Evolutionary conservation across 1,140 invertebrate genomes (phyloP).

Genomic region (Drosophila erecta): DNA sequence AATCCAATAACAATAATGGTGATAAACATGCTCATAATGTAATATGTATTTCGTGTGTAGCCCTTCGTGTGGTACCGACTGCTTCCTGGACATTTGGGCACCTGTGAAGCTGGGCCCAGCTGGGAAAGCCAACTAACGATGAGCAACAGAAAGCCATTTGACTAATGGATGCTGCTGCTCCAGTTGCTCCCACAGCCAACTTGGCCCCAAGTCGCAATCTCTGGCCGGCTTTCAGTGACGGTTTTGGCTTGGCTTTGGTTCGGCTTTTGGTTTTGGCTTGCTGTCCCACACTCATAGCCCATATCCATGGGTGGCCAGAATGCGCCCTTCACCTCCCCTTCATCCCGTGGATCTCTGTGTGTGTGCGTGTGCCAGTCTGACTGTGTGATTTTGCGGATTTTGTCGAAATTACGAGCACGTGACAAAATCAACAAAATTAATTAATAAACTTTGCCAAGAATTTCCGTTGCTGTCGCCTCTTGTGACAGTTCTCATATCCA

Average conservation of each 20-base stretch:
- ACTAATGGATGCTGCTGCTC: slow-evolving; percentile 68
- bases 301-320: slow-evolving; percentile 13
- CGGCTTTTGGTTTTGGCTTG: slow-evolving; percentile 53
- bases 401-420: slow-evolving; percentile 74
- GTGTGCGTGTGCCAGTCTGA: slow-evolving; percentile 39
- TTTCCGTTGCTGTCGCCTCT: slow-evolving; percentile 72
- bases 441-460: slow-evolving; percentile 81
- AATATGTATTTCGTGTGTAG: slow-evolving; percentile 47
- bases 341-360: background rate
- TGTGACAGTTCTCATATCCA: slow-evolving; percentile 73
- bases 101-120: slow-evolving; percentile 32
- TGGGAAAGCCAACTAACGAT: slow-evolving; percentile 51
- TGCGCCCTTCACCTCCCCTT: background rate
- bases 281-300: slow-evolving; percentile 16
- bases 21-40: slow-evolving; percentile 68
- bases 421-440: slow-evolving; percentile 83
- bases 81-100: slow-evolving; percentile 43
- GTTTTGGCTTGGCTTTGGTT: slow-evolving; percentile 66
- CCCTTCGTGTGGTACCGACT: slow-evolving; percentile 1
- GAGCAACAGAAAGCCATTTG: slow-evolving; percentile 71
- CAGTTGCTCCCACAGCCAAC: background rate
- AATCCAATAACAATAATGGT: slow-evolving; percentile 79
- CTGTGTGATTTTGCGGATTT: slow-evolving; percentile 76
- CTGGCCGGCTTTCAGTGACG: slow-evolving; percentile 63
- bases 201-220: slow-evolving; percentile 37